Evolutionary conservation across 2,888 invertebrate genomes (phyloP), one percentile per base, ranked within the genome.

Genomic region (Zonitis immaculata): DNA sequence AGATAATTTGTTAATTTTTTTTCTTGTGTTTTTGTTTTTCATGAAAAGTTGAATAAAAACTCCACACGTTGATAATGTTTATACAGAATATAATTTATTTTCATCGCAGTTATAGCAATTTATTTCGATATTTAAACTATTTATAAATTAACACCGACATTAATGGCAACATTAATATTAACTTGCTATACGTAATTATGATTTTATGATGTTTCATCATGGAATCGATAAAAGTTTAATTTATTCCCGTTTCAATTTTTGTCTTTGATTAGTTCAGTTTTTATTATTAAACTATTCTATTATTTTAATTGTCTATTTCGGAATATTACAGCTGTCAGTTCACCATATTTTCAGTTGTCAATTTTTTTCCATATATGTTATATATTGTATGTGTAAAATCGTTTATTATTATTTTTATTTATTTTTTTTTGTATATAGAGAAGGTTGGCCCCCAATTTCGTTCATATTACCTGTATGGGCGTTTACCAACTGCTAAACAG

Each of bases 401-500:
- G 35, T 35, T 35, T 35, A n/a, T n/a, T n/a, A n/a, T n/a, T n/a
- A n/a, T n/a, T n/a, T n/a, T n/a, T n/a, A n/a, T n/a, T n/a, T n/a
- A n/a, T n/a, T n/a, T n/a, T n/a, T n/a, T n/a, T n/a, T n/a, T n/a
- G n/a, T n/a, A n/a, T n/a, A n/a, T n/a, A n/a, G n/a, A 12, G 35
- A 35, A 35, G 35, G 35, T 35, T 35, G 18, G 35, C 18, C 8
- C 35, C 18, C 35, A 35, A 35, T 35, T 35, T 8, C 35, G 35
- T 35, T 35, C 18, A 35, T 35, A 35, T 35, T 35, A 35, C 35
- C 35, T 35, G 35, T 18, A 35, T 35, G 35, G 35, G 35, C 35
- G 35, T 35, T 18, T 8, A 44, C 44, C 44, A 44, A 26, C 44
- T 26, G 22, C 25, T 44, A 14, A 44, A 44, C 44, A 44, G 26